Percentiles rank a stretch among this genome's conserved stretches.
These are phyloP conservation scores for Panurus biarmicus DNA, from an alignment of 2,113 vertebrate genomes.

Conservation along the genomic window DNA sequence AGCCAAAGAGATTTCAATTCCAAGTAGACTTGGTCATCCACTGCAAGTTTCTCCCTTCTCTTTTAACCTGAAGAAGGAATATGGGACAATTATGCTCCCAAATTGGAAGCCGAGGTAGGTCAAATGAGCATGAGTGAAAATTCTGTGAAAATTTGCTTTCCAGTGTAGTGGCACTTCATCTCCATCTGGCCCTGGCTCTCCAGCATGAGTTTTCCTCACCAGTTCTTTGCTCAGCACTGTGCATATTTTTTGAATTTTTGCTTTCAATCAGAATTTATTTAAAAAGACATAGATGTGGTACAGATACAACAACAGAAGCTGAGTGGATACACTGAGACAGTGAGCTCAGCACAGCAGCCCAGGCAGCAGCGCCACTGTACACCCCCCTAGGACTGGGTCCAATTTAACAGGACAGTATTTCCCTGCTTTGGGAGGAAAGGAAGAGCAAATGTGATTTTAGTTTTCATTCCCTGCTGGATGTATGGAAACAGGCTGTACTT, in stretches of 20 bases:
- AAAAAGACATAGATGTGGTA: background rate
- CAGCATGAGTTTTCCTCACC: background rate
- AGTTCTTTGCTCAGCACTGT: background rate
- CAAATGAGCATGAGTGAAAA: background rate
- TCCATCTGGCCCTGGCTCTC: background rate
- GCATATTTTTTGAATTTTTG: background rate
- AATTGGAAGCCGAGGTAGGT: background rate
- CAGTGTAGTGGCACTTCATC: background rate
- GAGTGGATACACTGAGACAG: background rate
- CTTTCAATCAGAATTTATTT: background rate
- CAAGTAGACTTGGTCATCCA: background rate
- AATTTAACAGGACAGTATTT: background rate
- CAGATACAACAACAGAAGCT: background rate
- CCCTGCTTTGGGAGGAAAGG: background rate
- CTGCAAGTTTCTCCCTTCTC: background rate
- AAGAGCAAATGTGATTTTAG: background rate
- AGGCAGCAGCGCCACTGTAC: background rate
- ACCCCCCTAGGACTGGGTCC: background rate
- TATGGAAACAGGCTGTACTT: slow-evolving; percentile 4
- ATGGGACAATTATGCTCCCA: background rate
- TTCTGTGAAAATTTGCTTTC: background rate
- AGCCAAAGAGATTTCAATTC: background rate
- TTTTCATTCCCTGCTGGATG: background rate
- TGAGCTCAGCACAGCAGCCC: background rate
- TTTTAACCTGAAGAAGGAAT: background rate